Conservation (phyloP, 2,888 invertebrate genomes). For the Dorcus parallelipipedus region DNA sequence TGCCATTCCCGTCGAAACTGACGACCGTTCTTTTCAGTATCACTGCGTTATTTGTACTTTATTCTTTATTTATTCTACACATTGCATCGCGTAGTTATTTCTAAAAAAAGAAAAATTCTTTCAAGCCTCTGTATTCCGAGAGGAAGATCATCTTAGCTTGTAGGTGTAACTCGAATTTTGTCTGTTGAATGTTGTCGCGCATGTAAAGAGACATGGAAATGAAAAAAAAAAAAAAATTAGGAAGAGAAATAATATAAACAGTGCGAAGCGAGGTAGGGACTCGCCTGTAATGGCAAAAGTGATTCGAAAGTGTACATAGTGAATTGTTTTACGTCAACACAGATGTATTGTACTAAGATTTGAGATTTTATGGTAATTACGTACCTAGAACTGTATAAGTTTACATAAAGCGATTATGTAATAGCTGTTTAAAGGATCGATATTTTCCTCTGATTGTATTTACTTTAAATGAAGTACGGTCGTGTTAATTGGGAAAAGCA, state of each 20-base stretch:
- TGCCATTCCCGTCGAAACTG: not conserved
- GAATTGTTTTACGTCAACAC: slow-evolving; percentile 20
- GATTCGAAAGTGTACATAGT: slow-evolving; percentile 26
- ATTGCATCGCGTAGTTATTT: not conserved
- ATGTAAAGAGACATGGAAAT: not conserved
- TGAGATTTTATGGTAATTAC: slow-evolving; percentile 18
- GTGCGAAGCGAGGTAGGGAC: slow-evolving; percentile 22
- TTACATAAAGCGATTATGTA: slow-evolving; percentile 2
- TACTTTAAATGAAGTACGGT: not conserved
- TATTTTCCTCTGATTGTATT: slow-evolving; percentile 6
- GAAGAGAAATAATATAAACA: slow-evolving; percentile 2
- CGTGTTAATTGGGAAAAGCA: not conserved
- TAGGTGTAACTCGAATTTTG: slow-evolving; percentile 8
- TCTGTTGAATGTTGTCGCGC: not conserved
- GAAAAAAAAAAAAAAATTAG: not conserved
- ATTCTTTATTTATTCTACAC: not conserved
- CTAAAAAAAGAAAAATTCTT: too few relatives aligned
- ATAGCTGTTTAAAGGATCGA: slow-evolving; percentile 5
- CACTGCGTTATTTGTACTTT: not conserved
- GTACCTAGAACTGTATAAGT: slow-evolving; percentile 13
- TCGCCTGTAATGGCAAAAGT: slow-evolving; percentile 15
- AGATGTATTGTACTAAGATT: slow-evolving; percentile 25
- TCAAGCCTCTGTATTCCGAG: too few relatives aligned
- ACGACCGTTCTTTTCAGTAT: not conserved
- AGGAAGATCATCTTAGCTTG: not conserved